A percentile compares a stretch with the other conserved stretches of the same genome.
Evolutionary conservation across 2,797 vertebrate genomes (phyloP).

Genomic region (Tachyglossus aculeatus): DNA sequence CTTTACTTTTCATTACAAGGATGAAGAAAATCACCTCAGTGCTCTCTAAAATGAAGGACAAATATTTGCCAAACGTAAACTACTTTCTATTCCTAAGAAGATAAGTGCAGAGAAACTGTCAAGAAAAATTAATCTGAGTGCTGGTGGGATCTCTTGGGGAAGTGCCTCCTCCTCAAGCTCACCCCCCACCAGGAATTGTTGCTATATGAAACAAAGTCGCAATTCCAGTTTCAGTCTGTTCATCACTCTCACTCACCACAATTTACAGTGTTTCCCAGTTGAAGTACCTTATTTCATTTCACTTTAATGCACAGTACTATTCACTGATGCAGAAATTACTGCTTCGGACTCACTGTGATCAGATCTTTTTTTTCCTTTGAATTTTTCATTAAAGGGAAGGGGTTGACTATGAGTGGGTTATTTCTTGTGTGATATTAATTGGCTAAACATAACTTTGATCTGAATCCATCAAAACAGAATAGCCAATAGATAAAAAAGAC

Average conservation of each 20-base stretch:
- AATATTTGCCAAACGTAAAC: background rate
- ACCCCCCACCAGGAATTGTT: background rate
- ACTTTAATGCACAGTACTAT: background rate
- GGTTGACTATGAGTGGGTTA: background rate
- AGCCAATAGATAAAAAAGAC: background rate
- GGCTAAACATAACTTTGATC: background rate
- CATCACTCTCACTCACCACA: background rate
- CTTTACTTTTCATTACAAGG: background rate
- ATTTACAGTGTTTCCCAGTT: background rate
- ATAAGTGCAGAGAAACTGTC: slow-evolving; percentile 10
- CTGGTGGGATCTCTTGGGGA: slow-evolving; percentile 22
- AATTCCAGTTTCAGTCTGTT: slow-evolving; percentile 1
- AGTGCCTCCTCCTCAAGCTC: background rate
- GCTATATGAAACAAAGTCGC: slow-evolving; percentile 10
- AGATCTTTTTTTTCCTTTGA: background rate
- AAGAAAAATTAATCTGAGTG: slow-evolving; percentile 35
- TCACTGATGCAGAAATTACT: background rate
- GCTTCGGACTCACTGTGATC: background rate
- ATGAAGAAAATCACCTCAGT: background rate
- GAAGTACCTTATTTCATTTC: slow-evolving; percentile 4
- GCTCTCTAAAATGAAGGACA: background rate
- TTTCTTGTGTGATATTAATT: slow-evolving; percentile 21
- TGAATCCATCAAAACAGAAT: background rate
- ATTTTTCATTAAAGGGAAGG: background rate
- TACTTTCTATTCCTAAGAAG: slow-evolving; percentile 14